phyloP scores from a whole-genome alignment of 2,113 vertebrate species.

The Cichladusa arquata region DNA sequence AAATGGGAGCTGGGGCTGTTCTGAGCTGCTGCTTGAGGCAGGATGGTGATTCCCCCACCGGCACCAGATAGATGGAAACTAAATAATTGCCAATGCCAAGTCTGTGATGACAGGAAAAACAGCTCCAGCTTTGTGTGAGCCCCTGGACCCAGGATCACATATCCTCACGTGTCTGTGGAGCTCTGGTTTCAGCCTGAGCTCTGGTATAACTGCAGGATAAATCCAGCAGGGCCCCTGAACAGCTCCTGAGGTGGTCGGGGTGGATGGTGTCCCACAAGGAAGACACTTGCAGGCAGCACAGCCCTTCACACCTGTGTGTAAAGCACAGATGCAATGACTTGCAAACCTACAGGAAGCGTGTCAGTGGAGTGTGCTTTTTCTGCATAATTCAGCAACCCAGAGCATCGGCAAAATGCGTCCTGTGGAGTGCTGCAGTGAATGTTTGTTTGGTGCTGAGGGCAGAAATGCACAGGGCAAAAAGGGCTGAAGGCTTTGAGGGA shows the following conservation, averaged over 20 bases:
- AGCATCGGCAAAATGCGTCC: background rate
- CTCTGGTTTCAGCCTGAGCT: background rate
- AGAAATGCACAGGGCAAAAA: background rate
- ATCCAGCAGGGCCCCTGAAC: background rate
- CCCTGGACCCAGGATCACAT: background rate
- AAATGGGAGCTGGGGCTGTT: background rate
- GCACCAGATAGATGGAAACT: background rate
- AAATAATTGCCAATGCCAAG: background rate
- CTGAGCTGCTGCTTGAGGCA: fast-evolving
- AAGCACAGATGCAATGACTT: background rate
- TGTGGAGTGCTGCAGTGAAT: background rate
- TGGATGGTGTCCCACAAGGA: background rate
- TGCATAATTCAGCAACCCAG: background rate
- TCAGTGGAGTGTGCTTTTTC: background rate
- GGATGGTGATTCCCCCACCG: background rate
- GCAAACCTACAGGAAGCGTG: background rate
- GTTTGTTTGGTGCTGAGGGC: background rate
- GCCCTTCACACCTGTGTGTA: background rate
- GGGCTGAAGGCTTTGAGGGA: background rate
- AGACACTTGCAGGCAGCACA: background rate
- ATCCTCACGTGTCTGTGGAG: background rate
- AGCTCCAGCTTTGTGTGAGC: background rate
- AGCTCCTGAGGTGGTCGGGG: fast-evolving
- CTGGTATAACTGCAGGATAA: background rate
- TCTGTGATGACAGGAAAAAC: background rate